Evolutionary conservation across 2,888 invertebrate genomes (phyloP).

Genomic region (Buathra laborator): DNA sequence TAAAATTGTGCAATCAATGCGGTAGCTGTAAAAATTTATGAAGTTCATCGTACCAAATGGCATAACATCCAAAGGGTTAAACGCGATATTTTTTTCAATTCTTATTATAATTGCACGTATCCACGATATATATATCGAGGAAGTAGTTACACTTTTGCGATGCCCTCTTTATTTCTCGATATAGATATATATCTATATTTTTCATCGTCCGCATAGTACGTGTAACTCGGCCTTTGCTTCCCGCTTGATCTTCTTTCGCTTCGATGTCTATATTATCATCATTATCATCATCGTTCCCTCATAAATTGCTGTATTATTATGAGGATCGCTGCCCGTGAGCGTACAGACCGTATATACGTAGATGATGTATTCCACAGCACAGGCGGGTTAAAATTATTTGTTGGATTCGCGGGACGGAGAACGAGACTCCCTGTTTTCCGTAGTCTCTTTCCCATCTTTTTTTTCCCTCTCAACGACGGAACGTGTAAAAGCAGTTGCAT

Average conservation of each 20-base stretch:
- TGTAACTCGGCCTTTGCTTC: conserved; percentile 24
- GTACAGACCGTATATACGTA: conserved; percentile 10
- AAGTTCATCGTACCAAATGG: background rate
- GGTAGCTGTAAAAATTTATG: background rate
- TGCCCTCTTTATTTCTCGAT: conserved; percentile 37
- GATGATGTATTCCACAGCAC: conserved; percentile 30
- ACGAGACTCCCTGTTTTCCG: conserved; percentile 33
- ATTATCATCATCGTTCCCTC: conserved; percentile 62
- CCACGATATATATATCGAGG: conserved; percentile 8
- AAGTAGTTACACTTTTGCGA: conserved; percentile 47
- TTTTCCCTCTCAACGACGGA: background rate
- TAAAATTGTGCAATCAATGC: background rate
- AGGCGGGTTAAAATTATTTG: conserved; percentile 58
- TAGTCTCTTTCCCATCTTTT: conserved; percentile 16
- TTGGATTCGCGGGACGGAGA: conserved; percentile 49
- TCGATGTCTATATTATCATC: conserved; percentile 64
- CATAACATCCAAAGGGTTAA: background rate
- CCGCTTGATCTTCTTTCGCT: conserved; percentile 42
- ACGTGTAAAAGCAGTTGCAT: conserved; percentile 53
- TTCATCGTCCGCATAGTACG: conserved; percentile 7
- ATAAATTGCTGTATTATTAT: conserved; percentile 66
- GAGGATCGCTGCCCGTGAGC: conserved; percentile 48
- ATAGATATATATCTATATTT: conserved; percentile 31
- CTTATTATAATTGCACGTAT: conserved; percentile 35
- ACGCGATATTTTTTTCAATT: conserved; percentile 40